phyloP scores from a whole-genome alignment of 2,113 vertebrate genomes.

The Nyctibius bracteatus region DNA sequence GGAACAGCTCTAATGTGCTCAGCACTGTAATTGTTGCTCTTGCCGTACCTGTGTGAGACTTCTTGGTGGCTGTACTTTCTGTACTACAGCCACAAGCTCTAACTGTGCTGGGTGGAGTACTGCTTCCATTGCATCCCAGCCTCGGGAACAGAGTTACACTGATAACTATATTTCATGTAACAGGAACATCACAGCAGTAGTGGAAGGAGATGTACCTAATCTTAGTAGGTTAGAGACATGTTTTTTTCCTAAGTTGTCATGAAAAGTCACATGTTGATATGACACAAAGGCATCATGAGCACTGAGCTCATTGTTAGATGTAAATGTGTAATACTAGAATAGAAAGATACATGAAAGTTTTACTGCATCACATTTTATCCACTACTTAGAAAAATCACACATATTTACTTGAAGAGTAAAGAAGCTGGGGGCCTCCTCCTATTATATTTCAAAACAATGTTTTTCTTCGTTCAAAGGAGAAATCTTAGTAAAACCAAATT shows the following conservation, averaged over 20 bases:
- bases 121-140: neutral
- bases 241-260: neutral
- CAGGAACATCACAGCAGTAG: neutral
- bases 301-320: neutral
- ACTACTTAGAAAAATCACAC: neutral
- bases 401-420: neutral
- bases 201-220: neutral
- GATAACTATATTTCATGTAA: neutral
- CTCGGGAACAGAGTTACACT: neutral
- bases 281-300: neutral
- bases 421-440: neutral
- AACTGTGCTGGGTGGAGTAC: no score
- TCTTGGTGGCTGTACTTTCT: fast-evolving
- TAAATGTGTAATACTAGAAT: neutral
- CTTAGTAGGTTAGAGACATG: fast-evolving
- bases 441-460: neutral
- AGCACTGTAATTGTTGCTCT: neutral
- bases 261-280: neutral
- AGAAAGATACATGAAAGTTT: neutral
- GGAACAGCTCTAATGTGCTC: neutral
- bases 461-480: neutral
- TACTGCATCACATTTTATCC: neutral
- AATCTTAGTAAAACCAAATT: neutral
- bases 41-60: fast-evolving
- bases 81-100: neutral